Conservation (phyloP, 1,140 invertebrate species). For the Hypsibius dujardini region DNA sequence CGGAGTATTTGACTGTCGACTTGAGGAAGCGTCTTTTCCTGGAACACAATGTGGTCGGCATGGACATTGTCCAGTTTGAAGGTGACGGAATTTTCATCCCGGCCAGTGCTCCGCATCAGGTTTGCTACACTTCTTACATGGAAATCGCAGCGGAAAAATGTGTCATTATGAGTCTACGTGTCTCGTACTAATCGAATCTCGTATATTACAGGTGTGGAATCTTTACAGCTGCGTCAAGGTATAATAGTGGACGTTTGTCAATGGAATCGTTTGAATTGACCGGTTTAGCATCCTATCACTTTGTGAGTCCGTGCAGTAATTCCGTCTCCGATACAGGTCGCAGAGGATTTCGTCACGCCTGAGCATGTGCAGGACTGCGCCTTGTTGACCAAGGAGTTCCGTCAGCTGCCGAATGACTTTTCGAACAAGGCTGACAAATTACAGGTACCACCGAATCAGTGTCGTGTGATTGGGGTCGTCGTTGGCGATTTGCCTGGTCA, state of each 20-base stretch:
- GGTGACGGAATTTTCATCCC: constrained; percentile 95
- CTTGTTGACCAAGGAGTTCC: constrained; percentile 84
- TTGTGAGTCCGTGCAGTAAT: too few relatives aligned
- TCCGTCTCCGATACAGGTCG: constrained; percentile 38
- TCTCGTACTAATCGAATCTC: too few relatives aligned
- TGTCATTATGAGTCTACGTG: too few relatives aligned
- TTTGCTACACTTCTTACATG: constrained; percentile 25
- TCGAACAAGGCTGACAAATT: constrained; percentile 96
- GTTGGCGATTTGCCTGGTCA: constrained; percentile 7
- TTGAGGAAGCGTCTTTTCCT: constrained; percentile 68
- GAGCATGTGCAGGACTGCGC: constrained; percentile 93
- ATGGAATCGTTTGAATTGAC: too few relatives aligned
- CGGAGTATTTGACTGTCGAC: constrained; percentile 73
- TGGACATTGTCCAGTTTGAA: constrained; percentile 81
- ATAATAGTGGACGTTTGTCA: too few relatives aligned
- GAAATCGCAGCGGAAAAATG: too few relatives aligned
- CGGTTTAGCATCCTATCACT: too few relatives aligned
- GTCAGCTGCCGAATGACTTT: constrained; percentile 78
- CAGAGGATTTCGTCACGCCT: constrained; percentile 93
- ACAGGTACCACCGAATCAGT: constrained; percentile 45
- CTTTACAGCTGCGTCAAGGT: constrained; percentile 84
- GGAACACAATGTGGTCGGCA: constrained; percentile 83
- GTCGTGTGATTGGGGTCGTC: constrained; percentile 18
- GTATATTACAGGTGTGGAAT: constrained; percentile 54
- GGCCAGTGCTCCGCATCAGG: constrained; percentile 88